These are phyloP conservation scores for Ophion obscuratus DNA, from an alignment of 2,888 invertebrate genomes.

Conservation along the genomic window DNA sequence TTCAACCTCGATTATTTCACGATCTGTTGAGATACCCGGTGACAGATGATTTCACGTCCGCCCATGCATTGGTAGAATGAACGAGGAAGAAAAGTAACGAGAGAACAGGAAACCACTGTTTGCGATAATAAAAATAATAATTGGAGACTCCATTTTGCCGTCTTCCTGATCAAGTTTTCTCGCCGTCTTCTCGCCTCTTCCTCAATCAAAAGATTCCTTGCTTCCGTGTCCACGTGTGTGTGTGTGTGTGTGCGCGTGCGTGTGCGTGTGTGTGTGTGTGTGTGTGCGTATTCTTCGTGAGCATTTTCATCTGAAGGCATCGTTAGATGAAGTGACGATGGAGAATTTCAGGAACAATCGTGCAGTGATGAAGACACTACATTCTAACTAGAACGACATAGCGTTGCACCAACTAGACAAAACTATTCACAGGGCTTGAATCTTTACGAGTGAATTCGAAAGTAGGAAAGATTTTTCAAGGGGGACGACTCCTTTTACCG, in stretches of 20 bases:
- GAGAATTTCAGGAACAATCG: slow-evolving; percentile 22
- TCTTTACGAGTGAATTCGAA: no score
- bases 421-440: background rate
- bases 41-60: background rate
- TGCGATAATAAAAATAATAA: slow-evolving; percentile 13
- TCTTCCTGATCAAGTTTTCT: background rate
- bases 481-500: no score
- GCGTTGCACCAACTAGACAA: slow-evolving; percentile 1
- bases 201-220: background rate
- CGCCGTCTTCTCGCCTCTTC: slow-evolving; percentile 9
- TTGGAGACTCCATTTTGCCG: slow-evolving; percentile 12
- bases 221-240: background rate
- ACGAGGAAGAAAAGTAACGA: background rate
- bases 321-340: background rate
- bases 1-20: background rate
- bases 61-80: background rate
- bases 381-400: background rate
- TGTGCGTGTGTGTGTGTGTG: no score
- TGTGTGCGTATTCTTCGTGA: background rate
- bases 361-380: background rate
- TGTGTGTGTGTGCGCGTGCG: background rate
- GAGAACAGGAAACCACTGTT: background rate
- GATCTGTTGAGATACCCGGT: background rate
- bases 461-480: no score
- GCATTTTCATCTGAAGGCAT: slow-evolving; percentile 24